Evolutionary conservation across 2,797 vertebrate genomes (phyloP).

Genomic region (Lycodopsis pacificus): DNA sequence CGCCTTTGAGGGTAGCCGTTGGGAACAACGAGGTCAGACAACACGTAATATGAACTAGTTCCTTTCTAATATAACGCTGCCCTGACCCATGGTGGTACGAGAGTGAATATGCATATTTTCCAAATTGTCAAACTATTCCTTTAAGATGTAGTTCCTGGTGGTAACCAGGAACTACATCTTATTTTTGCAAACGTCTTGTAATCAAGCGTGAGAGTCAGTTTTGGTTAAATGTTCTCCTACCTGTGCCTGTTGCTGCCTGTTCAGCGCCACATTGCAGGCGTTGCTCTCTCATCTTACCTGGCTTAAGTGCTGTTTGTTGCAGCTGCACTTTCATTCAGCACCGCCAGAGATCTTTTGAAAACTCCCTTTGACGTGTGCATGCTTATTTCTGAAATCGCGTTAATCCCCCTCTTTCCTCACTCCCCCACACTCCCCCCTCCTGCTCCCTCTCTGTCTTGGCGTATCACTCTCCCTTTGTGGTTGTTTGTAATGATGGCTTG

Average conservation of each 20-base stretch:
- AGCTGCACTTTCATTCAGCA: slow-evolving; percentile 70
- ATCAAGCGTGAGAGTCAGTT: slow-evolving; percentile 11
- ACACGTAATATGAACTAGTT: not conserved
- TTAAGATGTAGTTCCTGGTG: not conserved
- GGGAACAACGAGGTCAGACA: not conserved
- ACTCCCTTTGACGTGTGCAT: slow-evolving; percentile 74
- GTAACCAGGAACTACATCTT: not conserved
- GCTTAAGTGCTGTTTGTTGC: slow-evolving; percentile 66
- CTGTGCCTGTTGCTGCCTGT: slow-evolving; percentile 68
- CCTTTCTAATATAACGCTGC: not conserved
- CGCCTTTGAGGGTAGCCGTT: not conserved
- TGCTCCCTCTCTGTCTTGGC: slow-evolving; percentile 57
- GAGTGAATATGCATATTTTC: not conserved
- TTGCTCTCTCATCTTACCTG: slow-evolving; percentile 63
- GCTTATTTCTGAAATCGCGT: slow-evolving; percentile 78
- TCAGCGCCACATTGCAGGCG: slow-evolving; percentile 24
- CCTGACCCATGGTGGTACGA: not conserved
- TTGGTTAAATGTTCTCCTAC: slow-evolving; percentile 21
- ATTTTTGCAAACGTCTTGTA: slow-evolving; percentile 6
- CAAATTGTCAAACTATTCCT: slow-evolving; percentile 4
- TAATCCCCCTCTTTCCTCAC: slow-evolving; percentile 72
- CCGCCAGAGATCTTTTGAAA: slow-evolving; percentile 63
- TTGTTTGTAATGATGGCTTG: slow-evolving; percentile 78
- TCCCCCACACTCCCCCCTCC: slow-evolving; percentile 44
- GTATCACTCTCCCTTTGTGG: slow-evolving; percentile 72